Base-by-base conservation (phyloP, 2,113 vertebrate genomes). In the Dascyllus trimaculatus region DNA sequence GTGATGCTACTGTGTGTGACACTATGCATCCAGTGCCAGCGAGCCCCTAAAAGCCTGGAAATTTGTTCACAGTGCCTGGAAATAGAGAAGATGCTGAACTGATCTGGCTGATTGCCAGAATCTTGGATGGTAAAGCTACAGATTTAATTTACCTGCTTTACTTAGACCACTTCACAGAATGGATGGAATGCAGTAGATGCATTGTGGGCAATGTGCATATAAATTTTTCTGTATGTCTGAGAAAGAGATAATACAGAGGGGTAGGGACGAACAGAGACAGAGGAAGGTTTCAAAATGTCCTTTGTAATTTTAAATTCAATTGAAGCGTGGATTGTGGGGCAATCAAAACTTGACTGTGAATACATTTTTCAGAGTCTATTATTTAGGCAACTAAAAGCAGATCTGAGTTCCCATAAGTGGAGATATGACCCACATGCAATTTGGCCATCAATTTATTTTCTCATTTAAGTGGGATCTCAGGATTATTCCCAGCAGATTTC, bases 401-500 rank as follows among this genome's bases (percentile, higher is more conserved):
- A 87, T 87, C 88, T 74, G 68, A 75, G 82, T 82, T 77, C 65
- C 76, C 63, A 7, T 64, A 88, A 86, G 89, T 80, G 80, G 80
- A 90, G 74, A 81, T 78, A 61, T 90, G 91, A 92, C 91, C 93
- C 92, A 93, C 80, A 93, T 93, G 88, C 78, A 89, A 90, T 89
- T 70, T 85, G 67, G 80, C 76, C 82, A 82, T 89, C 92, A 93
- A 93, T 93, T 91, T 91, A 91, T 94, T 93, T 93, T 90, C 86
- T 92, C 87, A 92, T 94, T 93, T 88, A 90, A 88, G 79, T 81
- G 75, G 83, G 89, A 93, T 93, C 92, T 91, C 78, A 85, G 80
- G 65, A 85, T 83, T 83, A 93, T 92, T 93, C 92, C 91, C 91
- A 60, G 71, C 77, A 83, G 91, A 90, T 85, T 90, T 84, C 68